phyloP scores from a whole-genome alignment of 2,888 invertebrate genomes.

The Thalpophila matura region DNA sequence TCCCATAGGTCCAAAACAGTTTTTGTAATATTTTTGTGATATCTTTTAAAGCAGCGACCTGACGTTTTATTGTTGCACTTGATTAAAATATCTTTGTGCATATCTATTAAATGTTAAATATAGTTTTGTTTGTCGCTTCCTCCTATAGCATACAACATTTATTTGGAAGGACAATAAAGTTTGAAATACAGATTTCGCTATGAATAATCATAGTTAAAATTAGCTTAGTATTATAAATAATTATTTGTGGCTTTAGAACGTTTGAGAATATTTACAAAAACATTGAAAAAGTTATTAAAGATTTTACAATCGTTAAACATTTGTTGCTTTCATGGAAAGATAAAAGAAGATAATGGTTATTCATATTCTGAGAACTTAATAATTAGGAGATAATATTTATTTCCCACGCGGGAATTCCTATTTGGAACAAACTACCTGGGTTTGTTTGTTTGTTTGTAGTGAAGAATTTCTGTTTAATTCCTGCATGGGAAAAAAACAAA shows the following conservation, averaged over 20 bases:
- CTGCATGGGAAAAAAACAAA: no score
- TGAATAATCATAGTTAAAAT: slow-evolving; percentile 53
- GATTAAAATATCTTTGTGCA: no score
- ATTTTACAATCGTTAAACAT: background rate
- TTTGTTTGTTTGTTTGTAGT: no score
- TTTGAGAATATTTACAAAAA: slow-evolving; percentile 15
- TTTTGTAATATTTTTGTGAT: no score
- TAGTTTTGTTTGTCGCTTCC: slow-evolving; percentile 2
- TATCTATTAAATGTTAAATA: background rate
- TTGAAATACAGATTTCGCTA: slow-evolving; percentile 45
- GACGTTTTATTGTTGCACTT: background rate
- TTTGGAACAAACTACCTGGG: slow-evolving; percentile 2
- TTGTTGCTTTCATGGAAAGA: slow-evolving; percentile 3
- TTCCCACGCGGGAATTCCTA: slow-evolving; percentile 20
- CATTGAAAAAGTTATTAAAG: background rate
- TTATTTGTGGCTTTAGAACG: background rate
- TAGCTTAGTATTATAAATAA: slow-evolving; percentile 36
- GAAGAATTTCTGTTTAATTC: no score
- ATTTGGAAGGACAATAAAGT: slow-evolving; percentile 57
- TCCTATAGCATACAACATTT: slow-evolving; percentile 41
- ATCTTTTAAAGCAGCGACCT: no score
- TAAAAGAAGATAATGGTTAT: background rate
- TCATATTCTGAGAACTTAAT: slow-evolving; percentile 15
- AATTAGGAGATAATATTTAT: background rate
- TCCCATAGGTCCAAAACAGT: no score